Percentiles rank a stretch among this genome's conserved stretches.
Conservation (phyloP, 2,113 vertebrate genomes). For the Brachyistius frenatus region DNA sequence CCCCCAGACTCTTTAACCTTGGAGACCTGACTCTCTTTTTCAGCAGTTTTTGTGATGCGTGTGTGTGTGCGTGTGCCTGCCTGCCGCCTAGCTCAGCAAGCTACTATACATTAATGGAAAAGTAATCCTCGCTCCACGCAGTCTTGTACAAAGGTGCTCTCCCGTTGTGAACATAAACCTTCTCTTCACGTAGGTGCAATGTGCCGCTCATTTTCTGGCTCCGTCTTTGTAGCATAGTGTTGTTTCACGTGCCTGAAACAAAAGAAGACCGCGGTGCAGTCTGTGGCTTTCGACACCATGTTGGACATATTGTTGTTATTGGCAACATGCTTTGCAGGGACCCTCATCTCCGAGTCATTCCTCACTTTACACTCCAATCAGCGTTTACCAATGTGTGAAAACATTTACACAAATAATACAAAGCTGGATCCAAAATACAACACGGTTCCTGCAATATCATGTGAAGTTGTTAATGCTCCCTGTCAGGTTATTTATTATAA, state of each 20-base stretch:
- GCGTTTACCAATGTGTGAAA: too few species aligned
- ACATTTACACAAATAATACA: too few species aligned
- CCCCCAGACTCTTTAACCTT: slow-evolving; percentile 70
- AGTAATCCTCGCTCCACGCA: slow-evolving; percentile 51
- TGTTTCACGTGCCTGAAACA: slow-evolving; percentile 4
- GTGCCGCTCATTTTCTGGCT: slow-evolving; percentile 4
- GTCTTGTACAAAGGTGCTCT: slow-evolving; percentile 37
- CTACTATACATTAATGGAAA: slow-evolving; percentile 64
- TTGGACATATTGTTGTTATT: slow-evolving; percentile 10
- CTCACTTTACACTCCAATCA: too few species aligned
- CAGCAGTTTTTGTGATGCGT: slow-evolving; percentile 64
- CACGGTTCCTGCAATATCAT: too few species aligned
- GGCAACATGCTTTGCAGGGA: neutral
- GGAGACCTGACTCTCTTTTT: slow-evolving; percentile 72
- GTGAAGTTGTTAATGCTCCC: neutral
- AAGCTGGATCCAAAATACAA: too few species aligned
- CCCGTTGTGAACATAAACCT: slow-evolving; percentile 12
- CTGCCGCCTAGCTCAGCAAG: slow-evolving; percentile 46
- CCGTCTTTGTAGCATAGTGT: neutral
- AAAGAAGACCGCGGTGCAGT: too few species aligned
- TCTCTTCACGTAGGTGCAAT: slow-evolving; percentile 18
- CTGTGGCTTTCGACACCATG: neutral
- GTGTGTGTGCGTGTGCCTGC: slow-evolving; percentile 21
- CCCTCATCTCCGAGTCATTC: too few species aligned
- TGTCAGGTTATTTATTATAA: neutral